These are phyloP conservation scores for Cardiocondyla obscurior DNA, from an alignment of 1,140 invertebrate species.

Conservation along the genomic window DNA sequence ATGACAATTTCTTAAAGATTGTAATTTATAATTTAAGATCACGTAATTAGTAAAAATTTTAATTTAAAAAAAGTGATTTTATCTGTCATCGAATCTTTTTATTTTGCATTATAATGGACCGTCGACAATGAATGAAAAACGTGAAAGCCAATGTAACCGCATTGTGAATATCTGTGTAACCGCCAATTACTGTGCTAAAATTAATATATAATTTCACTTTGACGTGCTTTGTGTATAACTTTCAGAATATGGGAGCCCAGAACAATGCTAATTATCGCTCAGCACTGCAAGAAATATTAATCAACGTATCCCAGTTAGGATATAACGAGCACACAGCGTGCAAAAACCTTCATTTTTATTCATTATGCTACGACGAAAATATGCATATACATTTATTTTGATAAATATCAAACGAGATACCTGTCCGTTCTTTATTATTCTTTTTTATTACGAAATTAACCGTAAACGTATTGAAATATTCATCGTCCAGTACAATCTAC, in stretches of 20 bases:
- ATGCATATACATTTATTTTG: constrained; percentile 29
- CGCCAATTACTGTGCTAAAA: constrained; percentile 35
- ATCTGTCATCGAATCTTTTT: not conserved
- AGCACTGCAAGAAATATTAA: constrained; percentile 42
- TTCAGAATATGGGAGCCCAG: constrained; percentile 18
- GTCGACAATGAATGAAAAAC: constrained; percentile 29
- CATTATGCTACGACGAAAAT: constrained; percentile 15
- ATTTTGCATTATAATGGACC: constrained; percentile 19
- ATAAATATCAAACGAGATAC: constrained; percentile 36
- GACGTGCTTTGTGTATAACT: constrained; percentile 48
- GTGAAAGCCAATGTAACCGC: constrained; percentile 35
- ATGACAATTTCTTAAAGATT: not conserved
- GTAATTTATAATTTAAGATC: not conserved
- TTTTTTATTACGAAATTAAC: constrained; percentile 16
- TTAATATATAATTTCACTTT: constrained; percentile 48
- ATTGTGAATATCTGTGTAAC: constrained; percentile 24
- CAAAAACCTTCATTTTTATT: constrained; percentile 50
- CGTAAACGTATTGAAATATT: constrained; percentile 8
- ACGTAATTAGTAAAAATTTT: not conserved
- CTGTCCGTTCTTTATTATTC: not conserved
- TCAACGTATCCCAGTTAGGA: constrained; percentile 40
- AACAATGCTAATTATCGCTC: constrained; percentile 47
- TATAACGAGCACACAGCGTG: constrained; percentile 14
- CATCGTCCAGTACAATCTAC: not conserved
- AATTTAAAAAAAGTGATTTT: not conserved